Evolutionary conservation across 2,113 vertebrate genomes (phyloP), one percentile per base, ranked within the genome.

Genomic region (Riparia riparia): DNA sequence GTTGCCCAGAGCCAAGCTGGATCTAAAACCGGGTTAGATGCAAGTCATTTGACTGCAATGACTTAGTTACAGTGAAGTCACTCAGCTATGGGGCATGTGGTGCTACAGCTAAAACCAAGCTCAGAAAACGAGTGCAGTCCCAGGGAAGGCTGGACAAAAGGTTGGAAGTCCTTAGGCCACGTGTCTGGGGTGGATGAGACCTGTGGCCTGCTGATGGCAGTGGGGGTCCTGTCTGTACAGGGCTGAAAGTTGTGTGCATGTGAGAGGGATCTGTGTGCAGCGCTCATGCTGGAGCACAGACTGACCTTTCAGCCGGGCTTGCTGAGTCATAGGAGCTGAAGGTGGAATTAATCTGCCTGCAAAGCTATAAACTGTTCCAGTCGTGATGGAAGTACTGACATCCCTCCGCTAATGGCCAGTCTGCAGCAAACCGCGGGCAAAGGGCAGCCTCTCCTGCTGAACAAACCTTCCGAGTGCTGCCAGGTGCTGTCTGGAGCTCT

Each of bases 261-360:
- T 5, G 25, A 6, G 31, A 26, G 34, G 22, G 31, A 7, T 57
- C 18, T 68, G 34, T 8, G 56, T 56, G 53, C 34, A 22, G 0
- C 2, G 1, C 6, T 8, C 4, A 0, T 8, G 28, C 50, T 78
- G 17, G 21, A 68, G 32, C 49, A 5, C 9, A 15, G 57, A 19
- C 44, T 89, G 83, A 72, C 41, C 77, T 95, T 90, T 74, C 50
- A 32, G 66, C 29, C 26, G 69, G 51, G 29, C 72, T 91, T 93
- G 56, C 49, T 79, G 85, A 69, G 39, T 76, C 49, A n/a, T 3
- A 47, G 87, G 69, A 82, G 58, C 81, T 14, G 13, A 64, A 80
- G 56, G 50, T 39, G 71, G 49, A 58, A 49, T 39, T 19, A 34
- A 70, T 49, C 21, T 1, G 22, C 54, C 51, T 54, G 70, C 66